Evolutionary conservation across 2,888 invertebrate genomes (phyloP).

Genomic region (Orthosia incerta): DNA sequence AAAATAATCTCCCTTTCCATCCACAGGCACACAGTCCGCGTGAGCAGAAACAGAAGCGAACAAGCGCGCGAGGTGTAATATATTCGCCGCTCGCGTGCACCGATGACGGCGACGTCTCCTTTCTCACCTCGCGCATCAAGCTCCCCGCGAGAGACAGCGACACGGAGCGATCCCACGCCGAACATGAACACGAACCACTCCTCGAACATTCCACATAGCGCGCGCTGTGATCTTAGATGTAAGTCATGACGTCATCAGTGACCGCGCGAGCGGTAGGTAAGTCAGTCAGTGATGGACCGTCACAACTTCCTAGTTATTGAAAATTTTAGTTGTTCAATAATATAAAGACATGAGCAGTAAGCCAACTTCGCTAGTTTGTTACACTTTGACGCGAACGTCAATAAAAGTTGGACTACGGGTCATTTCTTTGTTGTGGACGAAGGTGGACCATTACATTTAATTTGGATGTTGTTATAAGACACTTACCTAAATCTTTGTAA

Average conservation of each 20-base stretch:
- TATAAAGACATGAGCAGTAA: conserved; percentile 56
- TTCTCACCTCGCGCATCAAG: conserved; percentile 74
- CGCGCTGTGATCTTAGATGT: conserved; percentile 82
- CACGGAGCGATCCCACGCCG: conserved; percentile 67
- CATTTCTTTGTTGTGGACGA: conserved; percentile 52
- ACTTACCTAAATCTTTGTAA: conserved; percentile 41
- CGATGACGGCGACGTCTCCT: conserved; percentile 83
- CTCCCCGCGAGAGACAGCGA: conserved; percentile 69
- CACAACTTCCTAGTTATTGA: conserved; percentile 68
- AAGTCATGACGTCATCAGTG: conserved; percentile 68
- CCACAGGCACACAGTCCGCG: conserved; percentile 69
- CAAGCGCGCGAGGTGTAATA: conserved; percentile 75
- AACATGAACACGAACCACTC: conserved; percentile 80
- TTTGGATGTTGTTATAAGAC: conserved; percentile 57
- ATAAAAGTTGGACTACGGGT: conserved; percentile 56
- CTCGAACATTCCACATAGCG: conserved; percentile 87
- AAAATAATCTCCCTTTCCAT: conserved; percentile 11
- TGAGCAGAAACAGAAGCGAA: conserved; percentile 65
- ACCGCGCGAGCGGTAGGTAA: conserved; percentile 60
- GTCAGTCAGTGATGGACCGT: conserved; percentile 66
- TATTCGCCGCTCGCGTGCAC: conserved; percentile 84
- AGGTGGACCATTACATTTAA: conserved; percentile 59
- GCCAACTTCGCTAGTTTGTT: conserved; percentile 48
- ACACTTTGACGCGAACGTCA: conserved; percentile 17
- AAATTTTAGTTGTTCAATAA: conserved; percentile 55